phyloP scores from a whole-genome alignment of 1,140 invertebrate genomes.

The Drosophila kepulauana region DNA sequence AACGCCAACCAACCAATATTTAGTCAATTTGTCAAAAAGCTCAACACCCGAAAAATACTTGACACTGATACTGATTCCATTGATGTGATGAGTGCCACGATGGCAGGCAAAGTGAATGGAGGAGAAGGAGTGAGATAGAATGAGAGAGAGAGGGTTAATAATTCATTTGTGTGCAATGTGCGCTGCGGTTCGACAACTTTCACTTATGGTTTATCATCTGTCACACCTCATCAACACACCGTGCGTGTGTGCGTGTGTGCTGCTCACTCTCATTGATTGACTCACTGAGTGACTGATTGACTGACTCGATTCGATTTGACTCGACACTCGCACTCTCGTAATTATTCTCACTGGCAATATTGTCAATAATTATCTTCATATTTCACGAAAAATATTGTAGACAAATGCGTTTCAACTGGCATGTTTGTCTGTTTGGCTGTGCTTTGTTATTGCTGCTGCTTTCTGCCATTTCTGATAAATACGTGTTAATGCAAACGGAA shows the following conservation, averaged over 20 bases:
- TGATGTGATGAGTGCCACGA: not conserved
- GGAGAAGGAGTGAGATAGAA: too few species aligned
- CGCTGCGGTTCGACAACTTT: slow-evolving; percentile 53
- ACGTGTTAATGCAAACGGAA: slow-evolving; percentile 57
- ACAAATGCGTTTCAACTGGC: slow-evolving; percentile 52
- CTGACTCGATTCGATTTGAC: not conserved
- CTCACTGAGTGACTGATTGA: slow-evolving; percentile 9
- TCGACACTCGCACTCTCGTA: not conserved
- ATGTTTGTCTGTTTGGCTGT: slow-evolving; percentile 7
- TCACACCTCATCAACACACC: slow-evolving; percentile 71
- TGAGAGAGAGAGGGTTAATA: slow-evolving; percentile 62
- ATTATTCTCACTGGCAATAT: slow-evolving; percentile 54
- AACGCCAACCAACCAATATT: slow-evolving; percentile 72
- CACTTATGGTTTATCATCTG: slow-evolving; percentile 65
- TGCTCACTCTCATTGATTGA: slow-evolving; percentile 9
- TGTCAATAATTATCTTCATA: slow-evolving; percentile 77
- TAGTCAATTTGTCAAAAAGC: slow-evolving; percentile 79
- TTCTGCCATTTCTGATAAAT: slow-evolving; percentile 33
- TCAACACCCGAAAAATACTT: slow-evolving; percentile 21
- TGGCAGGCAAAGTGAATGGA: too few species aligned
- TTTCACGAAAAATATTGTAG: slow-evolving; percentile 70
- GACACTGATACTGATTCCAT: slow-evolving; percentile 13
- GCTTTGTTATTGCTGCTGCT: slow-evolving; percentile 9
- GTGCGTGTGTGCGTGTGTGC: slow-evolving; percentile 14
- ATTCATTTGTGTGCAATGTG: slow-evolving; percentile 72